Evolutionary conservation across 2,888 invertebrate species (phyloP).

Genomic region (Eupithecia inturbata): DNA sequence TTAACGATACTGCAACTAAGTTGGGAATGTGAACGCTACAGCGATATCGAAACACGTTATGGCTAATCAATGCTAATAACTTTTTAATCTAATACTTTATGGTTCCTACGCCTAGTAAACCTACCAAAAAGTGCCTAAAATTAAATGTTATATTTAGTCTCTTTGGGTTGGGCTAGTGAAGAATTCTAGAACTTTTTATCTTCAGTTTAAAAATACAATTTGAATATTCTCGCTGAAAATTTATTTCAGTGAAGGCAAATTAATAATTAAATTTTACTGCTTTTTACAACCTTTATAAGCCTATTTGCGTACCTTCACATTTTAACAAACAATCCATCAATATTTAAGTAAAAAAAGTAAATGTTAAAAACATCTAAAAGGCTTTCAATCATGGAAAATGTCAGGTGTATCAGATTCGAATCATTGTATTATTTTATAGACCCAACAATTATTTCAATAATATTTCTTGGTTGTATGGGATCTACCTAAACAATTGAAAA

Average conservation of each 20-base stretch:
- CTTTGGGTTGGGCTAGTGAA: neutral
- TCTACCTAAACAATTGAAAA: neutral
- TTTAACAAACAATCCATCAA: conserved; percentile 55
- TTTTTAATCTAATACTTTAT: neutral
- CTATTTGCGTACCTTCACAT: neutral
- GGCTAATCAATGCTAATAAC: conserved; percentile 11
- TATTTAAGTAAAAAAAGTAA: conserved; percentile 35
- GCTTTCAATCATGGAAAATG: conserved; percentile 59
- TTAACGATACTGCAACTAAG: conserved; percentile 42
- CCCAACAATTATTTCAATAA: neutral
- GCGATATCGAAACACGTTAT: conserved; percentile 15
- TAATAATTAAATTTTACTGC: neutral
- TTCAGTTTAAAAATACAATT: neutral
- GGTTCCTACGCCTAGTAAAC: neutral
- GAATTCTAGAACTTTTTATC: neutral
- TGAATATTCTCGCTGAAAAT: neutral
- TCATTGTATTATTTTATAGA: neutral
- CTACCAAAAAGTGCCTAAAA: neutral
- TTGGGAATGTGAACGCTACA: conserved; percentile 33
- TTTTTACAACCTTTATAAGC: neutral
- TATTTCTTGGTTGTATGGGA: neutral
- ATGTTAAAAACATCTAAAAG: conserved; percentile 42
- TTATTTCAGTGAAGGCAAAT: neutral
- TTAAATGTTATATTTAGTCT: neutral
- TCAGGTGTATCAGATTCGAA: conserved; percentile 32